A percentile compares a stretch with the other conserved stretches of the same genome.
Evolutionary conservation across 2,113 vertebrate species (phyloP).

Genomic region (Thinocorus orbignyianus): DNA sequence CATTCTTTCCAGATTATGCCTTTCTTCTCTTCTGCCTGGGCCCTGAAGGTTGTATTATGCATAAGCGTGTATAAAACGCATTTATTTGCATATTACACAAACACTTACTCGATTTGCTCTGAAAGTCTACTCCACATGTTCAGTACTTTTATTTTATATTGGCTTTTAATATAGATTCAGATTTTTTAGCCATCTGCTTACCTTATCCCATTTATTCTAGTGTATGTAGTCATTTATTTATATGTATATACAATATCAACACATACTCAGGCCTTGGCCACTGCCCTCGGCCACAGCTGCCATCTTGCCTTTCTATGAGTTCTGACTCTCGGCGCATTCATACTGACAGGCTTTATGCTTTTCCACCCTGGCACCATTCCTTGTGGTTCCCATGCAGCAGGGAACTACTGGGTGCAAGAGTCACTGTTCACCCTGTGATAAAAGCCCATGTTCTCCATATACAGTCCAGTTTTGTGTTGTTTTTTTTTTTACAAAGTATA

Average conservation of each 20-base stretch:
- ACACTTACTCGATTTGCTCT: neutral
- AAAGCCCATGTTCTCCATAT: neutral
- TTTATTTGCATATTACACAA: neutral
- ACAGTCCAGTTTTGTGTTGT: accelerated
- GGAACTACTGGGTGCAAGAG: neutral
- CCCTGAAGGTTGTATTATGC: neutral
- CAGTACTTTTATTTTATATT: neutral
- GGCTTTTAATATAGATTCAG: neutral
- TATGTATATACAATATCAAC: neutral
- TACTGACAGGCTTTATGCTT: neutral
- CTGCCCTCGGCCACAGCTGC: neutral
- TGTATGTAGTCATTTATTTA: neutral
- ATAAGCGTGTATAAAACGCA: neutral
- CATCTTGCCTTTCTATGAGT: neutral
- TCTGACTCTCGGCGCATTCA: neutral
- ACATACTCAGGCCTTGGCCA: neutral
- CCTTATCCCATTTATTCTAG: neutral
- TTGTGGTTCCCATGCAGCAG: neutral
- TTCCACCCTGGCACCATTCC: neutral
- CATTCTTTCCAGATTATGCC: neutral
- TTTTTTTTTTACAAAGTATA: neutral
- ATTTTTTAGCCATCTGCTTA: neutral
- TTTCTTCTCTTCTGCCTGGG: neutral
- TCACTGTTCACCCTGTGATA: neutral
- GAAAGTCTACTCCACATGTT: neutral